phyloP scores from a whole-genome alignment of 2,113 vertebrate genomes.

The Bubo scandiacus region DNA sequence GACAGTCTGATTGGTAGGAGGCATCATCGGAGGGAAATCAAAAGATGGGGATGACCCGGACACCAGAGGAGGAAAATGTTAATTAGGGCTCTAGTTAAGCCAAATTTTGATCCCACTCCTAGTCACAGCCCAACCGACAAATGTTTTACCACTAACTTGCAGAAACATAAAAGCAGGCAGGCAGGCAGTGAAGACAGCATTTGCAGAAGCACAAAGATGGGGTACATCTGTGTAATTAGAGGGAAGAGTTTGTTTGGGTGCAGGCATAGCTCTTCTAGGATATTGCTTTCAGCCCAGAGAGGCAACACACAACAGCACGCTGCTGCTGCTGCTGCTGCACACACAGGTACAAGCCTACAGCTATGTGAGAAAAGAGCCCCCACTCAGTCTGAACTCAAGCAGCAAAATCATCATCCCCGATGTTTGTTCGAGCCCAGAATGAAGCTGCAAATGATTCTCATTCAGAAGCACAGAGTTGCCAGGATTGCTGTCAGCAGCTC shows the following conservation, averaged over 20 bases:
- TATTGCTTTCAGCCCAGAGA: background rate
- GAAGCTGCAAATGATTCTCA: background rate
- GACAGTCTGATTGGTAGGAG: conserved; percentile 21
- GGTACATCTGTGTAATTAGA: background rate
- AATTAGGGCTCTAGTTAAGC: conserved; percentile 41
- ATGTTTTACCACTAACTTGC: background rate
- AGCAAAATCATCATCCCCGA: background rate
- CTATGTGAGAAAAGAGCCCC: background rate
- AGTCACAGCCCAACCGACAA: background rate
- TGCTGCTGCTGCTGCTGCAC: background rate
- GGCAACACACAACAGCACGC: background rate
- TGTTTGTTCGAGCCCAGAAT: background rate
- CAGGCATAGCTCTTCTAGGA: background rate
- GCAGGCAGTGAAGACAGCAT: background rate
- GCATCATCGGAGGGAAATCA: background rate
- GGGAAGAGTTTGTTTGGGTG: background rate
- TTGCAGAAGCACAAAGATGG: background rate
- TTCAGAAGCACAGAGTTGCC: background rate
- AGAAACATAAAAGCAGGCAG: background rate
- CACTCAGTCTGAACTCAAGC: background rate
- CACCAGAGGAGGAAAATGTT: background rate
- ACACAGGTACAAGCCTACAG: background rate
- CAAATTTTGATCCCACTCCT: background rate
- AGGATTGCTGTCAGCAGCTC: background rate
- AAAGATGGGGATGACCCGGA: background rate